These are phyloP conservation scores for Wiebesia pumilae DNA, from an alignment of 1,140 invertebrate species.

Conservation along the genomic window DNA sequence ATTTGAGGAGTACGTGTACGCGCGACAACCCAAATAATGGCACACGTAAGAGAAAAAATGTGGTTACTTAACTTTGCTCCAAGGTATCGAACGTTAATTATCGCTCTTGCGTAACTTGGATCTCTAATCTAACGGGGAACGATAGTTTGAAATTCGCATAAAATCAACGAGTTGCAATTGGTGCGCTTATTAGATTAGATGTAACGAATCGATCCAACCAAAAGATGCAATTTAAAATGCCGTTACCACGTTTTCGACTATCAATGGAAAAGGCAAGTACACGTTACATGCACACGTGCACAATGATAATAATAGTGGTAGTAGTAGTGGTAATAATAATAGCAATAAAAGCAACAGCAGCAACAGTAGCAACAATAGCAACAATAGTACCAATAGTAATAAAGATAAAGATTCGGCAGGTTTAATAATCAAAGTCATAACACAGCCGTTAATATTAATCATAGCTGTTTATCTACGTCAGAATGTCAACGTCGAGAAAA, in stretches of 20 bases:
- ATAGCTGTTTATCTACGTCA: neutral
- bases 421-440: neutral
- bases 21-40: neutral
- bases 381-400: no score
- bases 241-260: neutral
- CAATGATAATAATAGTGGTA: no score
- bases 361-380: no score
- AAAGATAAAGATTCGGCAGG: no score
- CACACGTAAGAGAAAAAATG: constrained; percentile 24
- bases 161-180: constrained; percentile 41
- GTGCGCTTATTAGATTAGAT: constrained; percentile 24
- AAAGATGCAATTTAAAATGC: neutral
- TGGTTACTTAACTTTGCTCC: constrained; percentile 43
- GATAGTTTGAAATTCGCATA: constrained; percentile 40
- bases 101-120: constrained; percentile 41
- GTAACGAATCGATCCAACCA: constrained; percentile 5
- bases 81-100: constrained; percentile 38
- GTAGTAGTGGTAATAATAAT: no score
- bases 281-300: no score
- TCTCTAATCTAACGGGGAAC: constrained; percentile 25
- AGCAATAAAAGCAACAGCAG: no score
- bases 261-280: no score
- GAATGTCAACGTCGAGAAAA: neutral
- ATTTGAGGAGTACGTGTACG: constrained; percentile 10
- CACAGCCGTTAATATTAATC: neutral